Evolutionary conservation across 2,797 vertebrate species (phyloP), one percentile per base, ranked within the genome.

Genomic region (Pelodytes ibericus): DNA sequence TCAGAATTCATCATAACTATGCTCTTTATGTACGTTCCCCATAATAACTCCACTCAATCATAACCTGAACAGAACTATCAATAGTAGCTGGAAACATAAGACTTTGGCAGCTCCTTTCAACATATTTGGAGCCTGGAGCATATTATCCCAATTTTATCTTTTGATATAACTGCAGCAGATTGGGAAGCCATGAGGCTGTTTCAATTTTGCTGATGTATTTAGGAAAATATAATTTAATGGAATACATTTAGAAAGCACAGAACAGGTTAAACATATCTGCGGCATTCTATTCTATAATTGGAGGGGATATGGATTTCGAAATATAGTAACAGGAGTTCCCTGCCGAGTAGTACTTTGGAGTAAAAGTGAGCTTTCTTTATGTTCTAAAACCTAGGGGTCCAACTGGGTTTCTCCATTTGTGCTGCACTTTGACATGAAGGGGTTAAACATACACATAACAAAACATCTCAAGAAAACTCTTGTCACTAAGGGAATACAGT

Each of bases 151-250:
- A 26, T 79, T 73, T 79, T 72, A 53, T 39, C 27, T 47, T 61
- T 73, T 67, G 10, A 67, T 31, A 47, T 29, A 24, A 66, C 56
- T 67, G 47, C 63, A 66, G 64, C 69, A 79, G 39, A 79, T 73
- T 67, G 44, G 47, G 25, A 66, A 22, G n/a, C 24, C 64, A 49
- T 66, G 56, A 59, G 44, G 51, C 47, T 30, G 18, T 29, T 60
- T 47, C 18, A 47, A n/a, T 47, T 47, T 47, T 16, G 4, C 44
- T 15, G 36, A 2, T 29, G 58, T 1, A 29, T 29, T n/a, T 30
- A 30, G 6, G 15, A 22, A 49, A 27, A 6, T 65, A 27, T 27
- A 27, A 66, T 10, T 9, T 18, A 8, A 22, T 67, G 11, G 18
- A 47, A 47, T 18, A 47, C 44, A 18, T 47, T 4, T 47, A 18